A percentile compares a stretch with the other conserved stretches of the same genome.
Conservation (phyloP, 1,140 invertebrate species). For the Rhyacophila brunnea region DNA sequence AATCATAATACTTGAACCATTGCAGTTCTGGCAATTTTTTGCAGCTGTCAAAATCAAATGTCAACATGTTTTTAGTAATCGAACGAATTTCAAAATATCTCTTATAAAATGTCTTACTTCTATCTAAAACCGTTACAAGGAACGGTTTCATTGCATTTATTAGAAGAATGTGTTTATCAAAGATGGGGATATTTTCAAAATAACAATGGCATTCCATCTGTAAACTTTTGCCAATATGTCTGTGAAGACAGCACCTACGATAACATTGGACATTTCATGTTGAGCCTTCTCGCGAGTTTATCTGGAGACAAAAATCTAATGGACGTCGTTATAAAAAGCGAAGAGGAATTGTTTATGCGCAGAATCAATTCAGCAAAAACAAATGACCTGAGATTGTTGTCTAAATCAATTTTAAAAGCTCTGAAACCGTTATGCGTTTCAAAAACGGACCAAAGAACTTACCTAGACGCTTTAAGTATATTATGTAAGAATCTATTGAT, state of each 20-base stretch:
- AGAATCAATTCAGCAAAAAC: slow-evolving; percentile 40
- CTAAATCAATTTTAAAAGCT: slow-evolving; percentile 44
- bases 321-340: slow-evolving; percentile 39
- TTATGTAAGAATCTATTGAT: slow-evolving; percentile 42
- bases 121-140: slow-evolving; percentile 26
- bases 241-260: slow-evolving; percentile 59
- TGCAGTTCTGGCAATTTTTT: no score
- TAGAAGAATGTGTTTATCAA: slow-evolving; percentile 29
- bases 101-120: slow-evolving; percentile 29
- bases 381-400: slow-evolving; percentile 43
- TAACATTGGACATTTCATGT: slow-evolving; percentile 57
- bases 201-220: background rate
- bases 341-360: slow-evolving; percentile 41
- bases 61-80: no score
- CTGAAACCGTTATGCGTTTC: slow-evolving; percentile 34
- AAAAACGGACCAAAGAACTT: background rate
- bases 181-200: slow-evolving; percentile 26
- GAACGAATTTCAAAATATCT: background rate
- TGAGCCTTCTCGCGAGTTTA: slow-evolving; percentile 49
- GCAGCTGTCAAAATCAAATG: no score
- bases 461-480: slow-evolving; percentile 37
- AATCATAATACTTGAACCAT: no score
- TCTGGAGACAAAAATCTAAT: slow-evolving; percentile 38
- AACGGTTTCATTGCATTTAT: slow-evolving; percentile 24
- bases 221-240: slow-evolving; percentile 48